Conservation (phyloP, 1,140 invertebrate genomes). For the Rhopalosiphum padi region DNA sequence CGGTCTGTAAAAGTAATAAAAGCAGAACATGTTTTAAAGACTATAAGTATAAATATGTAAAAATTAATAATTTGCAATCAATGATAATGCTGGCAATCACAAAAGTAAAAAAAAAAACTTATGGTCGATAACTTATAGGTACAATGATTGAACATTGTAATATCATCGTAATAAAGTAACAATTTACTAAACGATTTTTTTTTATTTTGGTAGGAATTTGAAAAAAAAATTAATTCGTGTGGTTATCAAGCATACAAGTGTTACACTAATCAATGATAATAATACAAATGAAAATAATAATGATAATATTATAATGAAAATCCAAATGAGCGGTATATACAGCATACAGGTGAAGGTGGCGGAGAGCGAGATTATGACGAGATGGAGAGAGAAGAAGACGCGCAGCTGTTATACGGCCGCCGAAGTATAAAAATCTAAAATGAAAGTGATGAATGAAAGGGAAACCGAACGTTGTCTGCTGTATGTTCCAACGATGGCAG, state of each 20-base stretch:
- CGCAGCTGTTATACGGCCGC: not conserved
- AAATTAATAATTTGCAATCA: not conserved
- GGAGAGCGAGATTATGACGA: not conserved
- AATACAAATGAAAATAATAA: not conserved
- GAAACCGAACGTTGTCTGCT: conserved; percentile 1
- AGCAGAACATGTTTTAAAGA: not conserved
- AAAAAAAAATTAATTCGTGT: not conserved
- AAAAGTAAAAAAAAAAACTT: not conserved
- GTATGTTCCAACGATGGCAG: not conserved
- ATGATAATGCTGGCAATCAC: not conserved
- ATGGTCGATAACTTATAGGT: not conserved
- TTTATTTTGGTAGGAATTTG: not conserved
- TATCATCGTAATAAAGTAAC: not conserved
- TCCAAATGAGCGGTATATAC: not conserved
- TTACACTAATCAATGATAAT: not conserved
- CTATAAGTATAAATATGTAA: not conserved
- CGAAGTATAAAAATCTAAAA: not conserved
- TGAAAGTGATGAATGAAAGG: conserved; percentile 11
- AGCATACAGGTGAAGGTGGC: not conserved
- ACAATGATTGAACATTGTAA: not conserved
- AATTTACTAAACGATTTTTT: not conserved
- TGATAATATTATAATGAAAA: not conserved
- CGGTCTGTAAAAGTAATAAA: not conserved
- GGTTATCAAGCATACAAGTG: not conserved
- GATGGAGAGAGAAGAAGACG: not conserved